These are phyloP conservation scores for Todus mexicanus DNA, from an alignment of 2,797 vertebrate species.

Conservation along the genomic window DNA sequence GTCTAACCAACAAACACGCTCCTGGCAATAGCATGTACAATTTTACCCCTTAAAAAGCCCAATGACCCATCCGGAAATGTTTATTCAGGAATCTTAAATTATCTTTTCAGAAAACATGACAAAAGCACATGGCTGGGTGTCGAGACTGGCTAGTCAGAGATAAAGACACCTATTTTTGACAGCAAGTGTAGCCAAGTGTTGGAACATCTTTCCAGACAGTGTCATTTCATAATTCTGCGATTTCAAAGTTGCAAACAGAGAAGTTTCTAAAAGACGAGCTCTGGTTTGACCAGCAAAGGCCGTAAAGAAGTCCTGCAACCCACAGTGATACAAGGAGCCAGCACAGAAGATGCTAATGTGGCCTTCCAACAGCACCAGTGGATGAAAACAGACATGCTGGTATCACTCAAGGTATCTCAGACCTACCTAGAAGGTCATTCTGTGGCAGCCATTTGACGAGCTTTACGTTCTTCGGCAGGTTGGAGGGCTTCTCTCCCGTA, in stretches of 20 bases:
- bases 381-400: background rate
- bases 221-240: rapidly evolving
- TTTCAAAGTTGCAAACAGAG: background rate
- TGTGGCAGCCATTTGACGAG: slow-evolving; percentile 93
- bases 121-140: background rate
- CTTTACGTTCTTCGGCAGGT: slow-evolving; percentile 84
- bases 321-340: background rate
- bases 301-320: background rate
- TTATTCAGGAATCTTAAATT: background rate
- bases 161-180: background rate
- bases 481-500: slow-evolving; percentile 74
- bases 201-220: background rate
- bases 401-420: background rate
- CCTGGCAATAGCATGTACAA: background rate
- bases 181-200: background rate
- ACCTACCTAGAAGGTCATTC: slow-evolving; percentile 90
- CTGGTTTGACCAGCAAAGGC: background rate
- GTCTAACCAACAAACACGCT: background rate
- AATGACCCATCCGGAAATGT: background rate
- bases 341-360: background rate
- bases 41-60: background rate
- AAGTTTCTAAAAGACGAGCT: background rate
- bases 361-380: background rate
- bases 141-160: background rate
- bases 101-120: background rate